Evolutionary conservation across 2,113 vertebrate genomes (phyloP), one percentile per base, ranked within the genome.

Genomic region (Corydoras sp.): DNA sequence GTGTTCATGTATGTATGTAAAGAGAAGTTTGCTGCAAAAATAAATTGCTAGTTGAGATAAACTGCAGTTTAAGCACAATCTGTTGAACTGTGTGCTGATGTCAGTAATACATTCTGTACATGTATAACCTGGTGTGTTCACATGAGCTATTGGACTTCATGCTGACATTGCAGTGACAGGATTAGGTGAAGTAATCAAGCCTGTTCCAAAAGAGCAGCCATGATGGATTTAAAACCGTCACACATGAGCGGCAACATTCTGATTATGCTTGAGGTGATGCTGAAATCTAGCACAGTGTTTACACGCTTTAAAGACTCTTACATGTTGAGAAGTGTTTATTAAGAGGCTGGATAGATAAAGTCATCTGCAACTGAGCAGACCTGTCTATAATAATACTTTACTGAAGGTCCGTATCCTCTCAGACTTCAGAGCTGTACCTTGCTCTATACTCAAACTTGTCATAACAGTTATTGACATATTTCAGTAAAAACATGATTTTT

Each of bases 171-270:
- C 66, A 60, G 24, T 72, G 73, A 77, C 61, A 76, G 81, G 75
- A 79, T 80, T 77, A 80, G 5, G 67, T 35, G 29, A 72, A 56
- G 54, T 72, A 77, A 80, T 80, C 75, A 74, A 61, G 68, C 73
- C 56, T 74, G 71, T 77, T 76, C 70, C 69, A 66, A 65, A 70
- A 56, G 30, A 65, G 3, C 43, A 58, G 24, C 59, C 74, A 71
- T 66, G 71, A 76, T 65, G n/a, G 71, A 74, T 71, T 49, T 63
- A 24, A 24, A 24, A 24, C 18, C 18, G 18, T 24, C 18, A 24
- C 18, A 24, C 18, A 24, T 24, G 18, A 24, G 18, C 18, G 18
- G 18, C 18, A 24, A 24, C 18, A 24, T 24, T 51, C 7, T 51
- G 49, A 9, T 7, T 51, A 51, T 9, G 49, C 49, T 51, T 9